A percentile compares a stretch with the other conserved stretches of the same genome.
These are phyloP conservation scores for Crocallis elinguaria DNA, from an alignment of 2,888 invertebrate species.

Conservation along the genomic window DNA sequence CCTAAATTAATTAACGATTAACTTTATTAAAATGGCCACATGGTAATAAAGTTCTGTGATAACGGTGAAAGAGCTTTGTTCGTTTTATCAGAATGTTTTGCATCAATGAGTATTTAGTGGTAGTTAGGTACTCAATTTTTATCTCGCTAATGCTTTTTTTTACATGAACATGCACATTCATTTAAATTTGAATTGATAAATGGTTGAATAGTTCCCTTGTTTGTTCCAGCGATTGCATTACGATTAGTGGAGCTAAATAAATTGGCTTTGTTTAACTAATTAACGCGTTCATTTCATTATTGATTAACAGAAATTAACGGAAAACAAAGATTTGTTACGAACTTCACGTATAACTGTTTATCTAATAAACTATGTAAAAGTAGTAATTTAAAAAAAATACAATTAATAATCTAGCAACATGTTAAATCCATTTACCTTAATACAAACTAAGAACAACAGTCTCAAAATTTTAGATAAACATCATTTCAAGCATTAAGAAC, in stretches of 20 bases:
- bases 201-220: slow-evolving; percentile 4
- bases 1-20: too few species aligned
- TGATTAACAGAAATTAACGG: too few species aligned
- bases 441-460: background rate
- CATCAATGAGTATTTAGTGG: background rate
- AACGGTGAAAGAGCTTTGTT: slow-evolving; percentile 1
- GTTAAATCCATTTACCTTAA: background rate
- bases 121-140: background rate
- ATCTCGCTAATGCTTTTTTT: background rate
- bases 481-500: background rate
- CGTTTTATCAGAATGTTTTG: background rate
- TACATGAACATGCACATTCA: background rate
- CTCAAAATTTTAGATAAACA: background rate
- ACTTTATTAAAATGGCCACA: background rate
- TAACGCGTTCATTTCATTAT: too few species aligned
- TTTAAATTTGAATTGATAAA: background rate
- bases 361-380: too few species aligned
- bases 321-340: too few species aligned
- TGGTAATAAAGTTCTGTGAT: background rate
- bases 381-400: too few species aligned
- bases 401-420: too few species aligned
- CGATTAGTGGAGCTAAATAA: slow-evolving; percentile 1
- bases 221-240: slow-evolving; percentile 1
- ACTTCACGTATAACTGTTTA: too few species aligned
- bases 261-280: background rate